A percentile compares a stretch with the other conserved stretches of the same genome.
phyloP scores from a whole-genome alignment of 2,797 vertebrate species.

The Astyanax mexicanus region DNA sequence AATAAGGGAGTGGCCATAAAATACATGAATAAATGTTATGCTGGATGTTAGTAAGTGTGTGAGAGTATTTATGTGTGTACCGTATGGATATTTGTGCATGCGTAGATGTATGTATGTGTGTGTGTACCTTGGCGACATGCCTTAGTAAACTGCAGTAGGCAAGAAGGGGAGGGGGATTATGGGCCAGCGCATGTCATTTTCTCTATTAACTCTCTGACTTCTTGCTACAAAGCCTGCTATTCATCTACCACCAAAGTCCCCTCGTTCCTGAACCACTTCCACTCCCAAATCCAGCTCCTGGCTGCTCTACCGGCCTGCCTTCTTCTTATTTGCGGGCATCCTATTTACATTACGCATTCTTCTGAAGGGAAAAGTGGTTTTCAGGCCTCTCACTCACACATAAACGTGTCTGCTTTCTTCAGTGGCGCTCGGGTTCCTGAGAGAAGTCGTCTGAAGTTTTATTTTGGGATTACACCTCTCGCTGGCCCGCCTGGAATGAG shows the following conservation, averaged over 20 bases:
- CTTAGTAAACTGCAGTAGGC: slow-evolving; percentile 71
- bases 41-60: no score
- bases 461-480: slow-evolving; percentile 51
- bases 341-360: slow-evolving; percentile 74
- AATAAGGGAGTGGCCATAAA: no score
- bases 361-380: slow-evolving; percentile 65
- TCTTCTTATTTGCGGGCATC: slow-evolving; percentile 70
- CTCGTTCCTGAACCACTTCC: slow-evolving; percentile 72
- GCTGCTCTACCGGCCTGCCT: slow-evolving; percentile 56
- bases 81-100: slow-evolving; percentile 44
- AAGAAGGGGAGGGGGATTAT: slow-evolving; percentile 53
- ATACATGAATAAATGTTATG: no score
- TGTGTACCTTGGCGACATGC: slow-evolving; percentile 74
- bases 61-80: slow-evolving; percentile 44
- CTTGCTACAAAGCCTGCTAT: slow-evolving; percentile 77
- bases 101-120: slow-evolving; percentile 56
- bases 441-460: slow-evolving; percentile 60
- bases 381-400: slow-evolving; percentile 59
- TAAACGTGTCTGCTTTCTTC: slow-evolving; percentile 50
- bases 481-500: neutral
- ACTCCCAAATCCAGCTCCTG: slow-evolving; percentile 67
- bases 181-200: slow-evolving; percentile 75
- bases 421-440: slow-evolving; percentile 51
- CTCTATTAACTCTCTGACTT: slow-evolving; percentile 73
- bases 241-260: slow-evolving; percentile 70